Conservation (phyloP, 2,797 vertebrate genomes). For the Propithecus perrieri region DNA sequence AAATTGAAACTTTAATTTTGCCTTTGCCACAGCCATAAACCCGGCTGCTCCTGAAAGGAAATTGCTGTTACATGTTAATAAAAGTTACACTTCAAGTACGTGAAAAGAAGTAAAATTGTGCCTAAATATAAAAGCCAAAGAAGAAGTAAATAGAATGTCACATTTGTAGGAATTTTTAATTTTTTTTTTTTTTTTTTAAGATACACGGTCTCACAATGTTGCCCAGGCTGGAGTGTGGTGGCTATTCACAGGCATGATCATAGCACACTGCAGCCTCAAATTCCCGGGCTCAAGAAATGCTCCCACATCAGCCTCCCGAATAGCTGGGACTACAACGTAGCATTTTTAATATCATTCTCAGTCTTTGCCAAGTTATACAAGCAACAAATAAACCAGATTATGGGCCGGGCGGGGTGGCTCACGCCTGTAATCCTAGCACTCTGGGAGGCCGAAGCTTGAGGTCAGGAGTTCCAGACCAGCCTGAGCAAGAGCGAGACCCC, state of each 20-base stretch:
- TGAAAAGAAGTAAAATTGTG: background rate
- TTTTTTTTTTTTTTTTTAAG: background rate
- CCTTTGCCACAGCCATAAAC: background rate
- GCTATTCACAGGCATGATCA: background rate
- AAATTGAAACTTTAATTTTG: slow-evolving; percentile 17
- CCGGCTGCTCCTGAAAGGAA: background rate
- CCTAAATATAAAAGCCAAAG: background rate
- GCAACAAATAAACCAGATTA: background rate
- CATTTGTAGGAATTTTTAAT: background rate
- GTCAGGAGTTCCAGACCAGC: too few species aligned
- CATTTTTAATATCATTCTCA: background rate
- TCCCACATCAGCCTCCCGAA: background rate
- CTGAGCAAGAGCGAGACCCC: too few species aligned
- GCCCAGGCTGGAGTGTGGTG: background rate
- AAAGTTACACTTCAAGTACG: background rate
- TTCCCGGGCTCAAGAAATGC: background rate
- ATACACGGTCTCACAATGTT: background rate
- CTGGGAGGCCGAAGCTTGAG: too few species aligned
- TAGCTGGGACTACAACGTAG: too few species aligned
- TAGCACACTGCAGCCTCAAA: too few species aligned
- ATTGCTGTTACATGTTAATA: background rate
- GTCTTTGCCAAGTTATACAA: background rate
- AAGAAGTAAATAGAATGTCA: background rate
- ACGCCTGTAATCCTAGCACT: too few species aligned
- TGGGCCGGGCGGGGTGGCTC: too few species aligned